phyloP scores from a whole-genome alignment of 2,888 invertebrate species.

The Spilosoma lubricipeda region DNA sequence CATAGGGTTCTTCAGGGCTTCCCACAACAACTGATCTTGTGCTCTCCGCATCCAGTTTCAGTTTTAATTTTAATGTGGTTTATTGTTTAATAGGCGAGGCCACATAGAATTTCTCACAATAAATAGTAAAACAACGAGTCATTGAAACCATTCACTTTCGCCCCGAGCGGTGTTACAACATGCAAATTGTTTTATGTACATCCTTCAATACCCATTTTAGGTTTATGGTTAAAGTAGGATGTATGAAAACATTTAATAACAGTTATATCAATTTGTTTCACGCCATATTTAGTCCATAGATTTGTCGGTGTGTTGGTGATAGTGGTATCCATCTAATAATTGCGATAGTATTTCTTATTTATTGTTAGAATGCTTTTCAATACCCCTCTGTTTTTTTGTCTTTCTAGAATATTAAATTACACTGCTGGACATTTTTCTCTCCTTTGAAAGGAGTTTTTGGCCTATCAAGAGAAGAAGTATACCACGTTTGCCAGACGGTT shows the following conservation, averaged over 20 bases:
- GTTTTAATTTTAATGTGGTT: too few species aligned
- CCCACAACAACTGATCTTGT: too few species aligned
- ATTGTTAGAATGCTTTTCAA: neutral
- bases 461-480: too few species aligned
- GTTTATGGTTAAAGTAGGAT: slow-evolving; percentile 24
- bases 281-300: neutral
- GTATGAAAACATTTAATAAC: slow-evolving; percentile 13
- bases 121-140: slow-evolving; percentile 29
- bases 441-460: too few species aligned
- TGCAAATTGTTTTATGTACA: slow-evolving; percentile 40
- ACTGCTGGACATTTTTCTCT: too few species aligned
- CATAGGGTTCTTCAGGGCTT: too few species aligned
- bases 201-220: slow-evolving; percentile 35
- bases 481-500: too few species aligned
- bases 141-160: slow-evolving; percentile 45
- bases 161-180: slow-evolving; percentile 32
- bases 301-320: neutral
- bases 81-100: too few species aligned
- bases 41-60: too few species aligned
- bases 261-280: neutral
- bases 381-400: too few species aligned
- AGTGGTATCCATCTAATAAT: neutral
- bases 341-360: neutral
- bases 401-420: too few species aligned
- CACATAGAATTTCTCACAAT: slow-evolving; percentile 13